Percentiles rank a stretch among this genome's conserved stretches.
Evolutionary conservation across 2,797 vertebrate genomes (phyloP).

Genomic region (Eulemur albifrons): DNA sequence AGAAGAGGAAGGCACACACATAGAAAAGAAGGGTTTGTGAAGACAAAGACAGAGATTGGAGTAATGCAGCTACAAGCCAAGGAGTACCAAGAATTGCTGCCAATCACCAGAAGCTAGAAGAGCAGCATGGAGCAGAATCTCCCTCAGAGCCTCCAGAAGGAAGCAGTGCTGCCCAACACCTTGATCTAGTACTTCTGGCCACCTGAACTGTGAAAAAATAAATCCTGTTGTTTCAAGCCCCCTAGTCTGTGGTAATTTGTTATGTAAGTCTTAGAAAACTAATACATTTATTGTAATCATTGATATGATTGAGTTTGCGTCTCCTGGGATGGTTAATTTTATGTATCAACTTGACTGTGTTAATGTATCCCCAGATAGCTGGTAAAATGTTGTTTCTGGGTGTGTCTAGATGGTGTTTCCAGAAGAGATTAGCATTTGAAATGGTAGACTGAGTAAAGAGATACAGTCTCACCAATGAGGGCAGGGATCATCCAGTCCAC

Average conservation of each 20-base stretch:
- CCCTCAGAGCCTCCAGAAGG: background rate
- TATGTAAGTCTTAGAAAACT: background rate
- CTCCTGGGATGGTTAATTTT: background rate
- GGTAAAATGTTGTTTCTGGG: background rate
- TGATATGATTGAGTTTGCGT: background rate
- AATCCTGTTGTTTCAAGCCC: background rate
- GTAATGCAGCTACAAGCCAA: background rate
- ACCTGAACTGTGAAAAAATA: background rate
- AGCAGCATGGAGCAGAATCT: background rate
- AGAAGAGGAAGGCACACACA: background rate
- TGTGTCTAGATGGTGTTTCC: background rate
- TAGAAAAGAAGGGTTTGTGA: background rate
- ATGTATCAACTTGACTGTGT: background rate
- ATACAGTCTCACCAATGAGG: background rate
- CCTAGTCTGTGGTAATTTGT: background rate
- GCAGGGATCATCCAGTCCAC: too few species aligned
- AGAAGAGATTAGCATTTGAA: background rate
- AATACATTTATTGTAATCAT: background rate
- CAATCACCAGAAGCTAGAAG: background rate
- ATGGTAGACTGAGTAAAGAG: background rate
- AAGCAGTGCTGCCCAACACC: background rate
- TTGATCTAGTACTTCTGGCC: background rate
- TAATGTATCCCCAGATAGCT: background rate
- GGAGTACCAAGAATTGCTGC: background rate
- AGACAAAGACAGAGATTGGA: background rate